Evolutionary conservation across 2,888 invertebrate species (phyloP).

Genomic region (Eurytoma californica): DNA sequence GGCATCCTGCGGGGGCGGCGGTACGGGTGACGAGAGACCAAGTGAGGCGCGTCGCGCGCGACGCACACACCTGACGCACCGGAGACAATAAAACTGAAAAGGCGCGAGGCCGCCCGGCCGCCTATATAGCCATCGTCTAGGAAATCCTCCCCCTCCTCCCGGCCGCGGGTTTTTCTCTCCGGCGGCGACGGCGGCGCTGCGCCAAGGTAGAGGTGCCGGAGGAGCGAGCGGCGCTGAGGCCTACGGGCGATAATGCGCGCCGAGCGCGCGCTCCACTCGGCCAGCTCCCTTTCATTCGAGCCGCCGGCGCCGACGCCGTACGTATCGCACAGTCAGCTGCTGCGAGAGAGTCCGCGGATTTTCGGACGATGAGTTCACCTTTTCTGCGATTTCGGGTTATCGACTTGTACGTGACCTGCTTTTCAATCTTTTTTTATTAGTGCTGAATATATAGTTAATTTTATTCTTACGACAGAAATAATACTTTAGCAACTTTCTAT

Average conservation of each 20-base stretch:
- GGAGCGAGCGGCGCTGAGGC: not conserved
- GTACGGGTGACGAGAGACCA: not conserved
- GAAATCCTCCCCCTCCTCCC: slow-evolving; percentile 60
- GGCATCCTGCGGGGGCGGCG: slow-evolving; percentile 61
- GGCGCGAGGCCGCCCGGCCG: slow-evolving; percentile 64
- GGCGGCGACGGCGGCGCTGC: not conserved
- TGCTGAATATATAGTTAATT: too few species aligned
- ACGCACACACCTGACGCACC: slow-evolving; percentile 39
- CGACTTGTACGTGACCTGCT: too few species aligned
- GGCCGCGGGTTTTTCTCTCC: not conserved
- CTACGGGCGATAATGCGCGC: not conserved
- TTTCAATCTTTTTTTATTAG: too few species aligned
- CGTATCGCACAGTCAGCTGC: not conserved
- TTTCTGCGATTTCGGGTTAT: too few species aligned
- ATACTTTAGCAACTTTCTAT: too few species aligned
- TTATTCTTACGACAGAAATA: too few species aligned
- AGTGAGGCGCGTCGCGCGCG: not conserved
- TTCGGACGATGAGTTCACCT: too few species aligned
- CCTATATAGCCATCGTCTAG: slow-evolving; percentile 71
- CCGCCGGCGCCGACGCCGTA: not conserved
- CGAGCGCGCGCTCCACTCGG: not conserved
- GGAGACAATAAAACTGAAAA: slow-evolving; percentile 69
- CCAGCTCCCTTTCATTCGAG: slow-evolving; percentile 38
- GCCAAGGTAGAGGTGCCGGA: not conserved
- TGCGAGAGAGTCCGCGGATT: too few species aligned